Evolutionary conservation across 2,113 vertebrate genomes (phyloP).

Genomic region (Cyprinodon tularosa): DNA sequence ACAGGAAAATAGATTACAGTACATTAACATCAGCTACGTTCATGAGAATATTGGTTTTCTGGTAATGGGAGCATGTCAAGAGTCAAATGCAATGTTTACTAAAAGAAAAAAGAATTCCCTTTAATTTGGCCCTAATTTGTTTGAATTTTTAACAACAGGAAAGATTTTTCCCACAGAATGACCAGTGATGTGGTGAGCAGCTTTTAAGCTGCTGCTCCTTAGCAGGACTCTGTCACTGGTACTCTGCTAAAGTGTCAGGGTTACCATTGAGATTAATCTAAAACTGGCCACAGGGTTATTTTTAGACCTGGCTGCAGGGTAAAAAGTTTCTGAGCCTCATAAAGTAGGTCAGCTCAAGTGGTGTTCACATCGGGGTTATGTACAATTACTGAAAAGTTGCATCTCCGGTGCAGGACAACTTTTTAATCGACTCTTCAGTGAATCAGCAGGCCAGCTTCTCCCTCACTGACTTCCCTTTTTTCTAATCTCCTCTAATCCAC

Average conservation of each 20-base stretch:
- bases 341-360: slow-evolving; percentile 81
- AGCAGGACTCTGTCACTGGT: slow-evolving; percentile 73
- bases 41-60: not conserved
- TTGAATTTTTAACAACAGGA: slow-evolving; percentile 3
- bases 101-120: not conserved
- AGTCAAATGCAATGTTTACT: slow-evolving; percentile 17
- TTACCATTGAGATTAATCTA: slow-evolving; percentile 78
- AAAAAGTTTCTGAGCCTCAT: slow-evolving; percentile 78
- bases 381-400: slow-evolving; percentile 79
- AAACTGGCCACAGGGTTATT: slow-evolving; percentile 80
- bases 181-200: slow-evolving; percentile 25
- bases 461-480: slow-evolving; percentile 30
- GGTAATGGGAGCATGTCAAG: not conserved
- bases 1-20: slow-evolving; percentile 10
- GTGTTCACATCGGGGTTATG: slow-evolving; percentile 77
- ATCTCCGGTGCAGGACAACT: slow-evolving; percentile 71
- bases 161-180: slow-evolving; percentile 17
- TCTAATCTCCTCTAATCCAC: slow-evolving; percentile 37
- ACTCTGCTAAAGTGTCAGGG: slow-evolving; percentile 74
- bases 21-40: slow-evolving; percentile 1
- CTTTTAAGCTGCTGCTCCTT: slow-evolving; percentile 59
- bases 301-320: slow-evolving; percentile 80
- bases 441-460: slow-evolving; percentile 62
- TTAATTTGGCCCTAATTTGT: slow-evolving; percentile 35
- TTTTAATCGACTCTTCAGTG: slow-evolving; percentile 69